A percentile compares a stretch with the other conserved stretches of the same genome.
Evolutionary conservation across 2,888 invertebrate species (phyloP).

Genomic region (Brenthis daphne): DNA sequence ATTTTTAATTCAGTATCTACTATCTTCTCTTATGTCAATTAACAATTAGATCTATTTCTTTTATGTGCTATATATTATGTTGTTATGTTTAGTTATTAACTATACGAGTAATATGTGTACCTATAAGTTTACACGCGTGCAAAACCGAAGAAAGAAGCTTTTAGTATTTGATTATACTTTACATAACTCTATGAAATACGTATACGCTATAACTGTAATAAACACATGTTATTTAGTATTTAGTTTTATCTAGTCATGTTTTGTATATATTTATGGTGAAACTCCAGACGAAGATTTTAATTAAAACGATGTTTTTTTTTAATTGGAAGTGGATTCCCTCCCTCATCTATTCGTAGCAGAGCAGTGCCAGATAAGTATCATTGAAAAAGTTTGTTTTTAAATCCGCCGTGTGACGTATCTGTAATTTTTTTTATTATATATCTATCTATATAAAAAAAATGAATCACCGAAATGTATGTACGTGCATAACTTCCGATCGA

Average conservation of each 20-base stretch:
- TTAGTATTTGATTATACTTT: background rate
- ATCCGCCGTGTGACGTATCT: background rate
- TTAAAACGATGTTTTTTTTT: constrained; percentile 14
- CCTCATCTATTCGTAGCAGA: background rate
- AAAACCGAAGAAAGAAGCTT: too few species aligned
- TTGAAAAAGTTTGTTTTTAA: constrained; percentile 13
- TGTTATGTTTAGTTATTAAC: too few species aligned
- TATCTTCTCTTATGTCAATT: too few species aligned
- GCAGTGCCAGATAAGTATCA: background rate
- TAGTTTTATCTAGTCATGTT: background rate
- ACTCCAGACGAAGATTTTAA: constrained; percentile 12
- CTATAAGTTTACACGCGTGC: too few species aligned
- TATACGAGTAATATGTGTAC: too few species aligned
- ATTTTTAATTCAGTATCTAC: too few species aligned
- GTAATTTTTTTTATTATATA: background rate
- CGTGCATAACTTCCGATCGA: too few species aligned
- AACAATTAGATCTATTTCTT: too few species aligned
- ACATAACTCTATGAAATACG: too few species aligned
- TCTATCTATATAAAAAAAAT: too few species aligned
- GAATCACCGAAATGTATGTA: too few species aligned
- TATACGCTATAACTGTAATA: background rate
- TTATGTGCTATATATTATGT: too few species aligned
- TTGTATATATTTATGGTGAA: background rate
- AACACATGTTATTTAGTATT: background rate
- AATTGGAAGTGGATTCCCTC: constrained; percentile 10